Percentiles rank a stretch among this genome's conserved stretches.
These are phyloP conservation scores for Setipinna tenuifilis DNA, from an alignment of 2,797 vertebrate genomes.

Conservation along the genomic window DNA sequence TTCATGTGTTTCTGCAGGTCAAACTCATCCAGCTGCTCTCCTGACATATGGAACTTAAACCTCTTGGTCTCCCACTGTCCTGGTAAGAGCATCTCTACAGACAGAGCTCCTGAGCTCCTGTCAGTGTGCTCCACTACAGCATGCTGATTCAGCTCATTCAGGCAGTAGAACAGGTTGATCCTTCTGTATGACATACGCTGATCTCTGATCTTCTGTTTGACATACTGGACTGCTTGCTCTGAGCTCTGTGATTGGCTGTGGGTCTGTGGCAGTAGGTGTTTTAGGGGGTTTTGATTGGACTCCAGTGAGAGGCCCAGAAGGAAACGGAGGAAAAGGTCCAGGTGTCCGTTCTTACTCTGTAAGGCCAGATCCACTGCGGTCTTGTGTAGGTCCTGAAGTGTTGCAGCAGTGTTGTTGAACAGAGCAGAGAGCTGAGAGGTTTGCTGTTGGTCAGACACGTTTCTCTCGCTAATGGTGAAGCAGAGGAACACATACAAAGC, in stretches of 20 bases:
- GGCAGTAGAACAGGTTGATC: not conserved
- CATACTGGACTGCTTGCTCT: not conserved
- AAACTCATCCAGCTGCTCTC: too few species aligned
- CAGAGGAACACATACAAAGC: not conserved
- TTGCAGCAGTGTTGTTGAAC: not conserved
- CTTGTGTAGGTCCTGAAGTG: not conserved
- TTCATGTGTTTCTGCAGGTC: too few species aligned
- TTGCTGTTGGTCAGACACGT: not conserved
- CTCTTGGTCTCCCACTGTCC: not conserved
- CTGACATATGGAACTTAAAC: too few species aligned
- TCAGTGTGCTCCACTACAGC: not conserved
- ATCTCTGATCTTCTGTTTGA: slow-evolving; percentile 4
- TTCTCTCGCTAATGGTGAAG: not conserved
- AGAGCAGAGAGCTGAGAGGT: not conserved
- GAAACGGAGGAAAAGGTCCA: not conserved
- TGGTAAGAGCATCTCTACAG: slow-evolving; percentile 1
- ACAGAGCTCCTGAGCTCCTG: not conserved
- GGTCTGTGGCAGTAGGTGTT: not conserved
- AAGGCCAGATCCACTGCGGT: slow-evolving; percentile 7
- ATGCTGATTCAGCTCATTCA: not conserved
- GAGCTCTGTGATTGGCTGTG: not conserved
- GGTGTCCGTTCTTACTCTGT: not conserved
- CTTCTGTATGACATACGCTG: not conserved
- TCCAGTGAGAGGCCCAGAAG: not conserved
- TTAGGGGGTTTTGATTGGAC: not conserved